Percentiles rank a stretch among this genome's conserved stretches.
Evolutionary conservation across 23 tunicate genomes (phyloP).

Genomic region (Ascidia mentula): DNA sequence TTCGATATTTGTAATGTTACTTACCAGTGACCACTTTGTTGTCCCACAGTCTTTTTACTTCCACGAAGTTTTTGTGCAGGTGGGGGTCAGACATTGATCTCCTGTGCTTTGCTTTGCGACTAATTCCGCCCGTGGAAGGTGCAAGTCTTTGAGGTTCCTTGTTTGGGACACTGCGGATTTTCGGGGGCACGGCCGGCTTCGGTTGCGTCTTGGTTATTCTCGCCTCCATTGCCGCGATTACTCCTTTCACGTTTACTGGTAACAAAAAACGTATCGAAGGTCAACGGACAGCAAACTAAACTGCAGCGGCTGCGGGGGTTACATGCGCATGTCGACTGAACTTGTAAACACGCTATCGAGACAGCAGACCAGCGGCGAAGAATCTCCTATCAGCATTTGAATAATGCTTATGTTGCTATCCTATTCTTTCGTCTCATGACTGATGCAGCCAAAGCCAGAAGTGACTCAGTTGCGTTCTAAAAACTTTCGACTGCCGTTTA

Average conservation of each 20-base stretch:
- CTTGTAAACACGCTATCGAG: background rate
- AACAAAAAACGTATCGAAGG: too few species aligned
- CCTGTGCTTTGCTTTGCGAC: constrained; percentile 41
- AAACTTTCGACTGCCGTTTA: background rate
- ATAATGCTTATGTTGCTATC: background rate
- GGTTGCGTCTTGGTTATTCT: background rate
- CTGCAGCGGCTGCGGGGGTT: background rate
- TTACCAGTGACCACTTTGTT: constrained; percentile 50
- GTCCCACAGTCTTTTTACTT: constrained; percentile 71
- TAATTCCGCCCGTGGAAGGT: background rate
- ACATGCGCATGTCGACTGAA: background rate
- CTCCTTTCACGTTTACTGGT: constrained; percentile 37
- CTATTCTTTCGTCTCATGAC: background rate
- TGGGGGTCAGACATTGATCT: constrained; percentile 77
- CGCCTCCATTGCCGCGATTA: constrained; percentile 59
- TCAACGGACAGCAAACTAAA: background rate
- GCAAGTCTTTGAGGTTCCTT: background rate
- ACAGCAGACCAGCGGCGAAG: background rate
- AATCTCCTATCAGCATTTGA: background rate
- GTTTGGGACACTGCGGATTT: background rate
- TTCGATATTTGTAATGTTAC: too few species aligned
- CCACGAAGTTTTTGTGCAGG: constrained; percentile 42
- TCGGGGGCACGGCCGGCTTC: constrained; percentile 7
- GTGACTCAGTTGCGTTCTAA: constrained; percentile 1
- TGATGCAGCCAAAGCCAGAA: background rate